These are phyloP conservation scores for Erpetoichthys calabaricus DNA, from an alignment of 2,797 vertebrate species.

Conservation along the genomic window DNA sequence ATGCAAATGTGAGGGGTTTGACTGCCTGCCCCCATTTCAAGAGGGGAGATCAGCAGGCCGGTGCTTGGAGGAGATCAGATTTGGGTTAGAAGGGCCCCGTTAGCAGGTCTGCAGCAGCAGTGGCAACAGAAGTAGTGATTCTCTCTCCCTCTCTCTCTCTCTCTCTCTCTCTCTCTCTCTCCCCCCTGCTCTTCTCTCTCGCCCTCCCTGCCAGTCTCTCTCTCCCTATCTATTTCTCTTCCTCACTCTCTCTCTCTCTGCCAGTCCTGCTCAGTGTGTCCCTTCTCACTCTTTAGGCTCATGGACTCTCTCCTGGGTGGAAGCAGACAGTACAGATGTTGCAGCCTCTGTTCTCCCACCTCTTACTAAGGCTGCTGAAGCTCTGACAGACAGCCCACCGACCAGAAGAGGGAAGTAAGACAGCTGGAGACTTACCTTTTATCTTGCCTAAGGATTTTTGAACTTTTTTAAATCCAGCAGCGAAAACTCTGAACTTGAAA, in stretches of 20 bases:
- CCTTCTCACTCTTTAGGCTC: not conserved
- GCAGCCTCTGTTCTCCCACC: not conserved
- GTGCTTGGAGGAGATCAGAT: conserved; percentile 10
- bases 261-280: conserved; percentile 18
- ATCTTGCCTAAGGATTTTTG: too few relatives aligned
- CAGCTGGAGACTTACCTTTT: too few relatives aligned
- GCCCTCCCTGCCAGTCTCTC: too few relatives aligned
- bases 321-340: not conserved
- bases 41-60: conserved; percentile 13
- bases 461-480: too few relatives aligned
- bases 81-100: conserved; percentile 26
- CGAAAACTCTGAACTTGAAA: too few relatives aligned
- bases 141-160: conserved; percentile 16
- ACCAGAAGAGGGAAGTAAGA: too few relatives aligned
- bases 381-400: too few relatives aligned
- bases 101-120: conserved; percentile 27
- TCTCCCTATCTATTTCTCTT: conserved; percentile 9
- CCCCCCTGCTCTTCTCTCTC: conserved; percentile 17
- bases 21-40: conserved; percentile 41
- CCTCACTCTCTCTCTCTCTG: conserved; percentile 40
- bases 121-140: conserved; percentile 19
- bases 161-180: not conserved
- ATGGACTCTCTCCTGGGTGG: too few relatives aligned
- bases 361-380: too few relatives aligned
- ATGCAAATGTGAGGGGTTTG: conserved; percentile 42